phyloP scores from a whole-genome alignment of 2,888 invertebrate species.

The Polydrusus pterygomalis region DNA sequence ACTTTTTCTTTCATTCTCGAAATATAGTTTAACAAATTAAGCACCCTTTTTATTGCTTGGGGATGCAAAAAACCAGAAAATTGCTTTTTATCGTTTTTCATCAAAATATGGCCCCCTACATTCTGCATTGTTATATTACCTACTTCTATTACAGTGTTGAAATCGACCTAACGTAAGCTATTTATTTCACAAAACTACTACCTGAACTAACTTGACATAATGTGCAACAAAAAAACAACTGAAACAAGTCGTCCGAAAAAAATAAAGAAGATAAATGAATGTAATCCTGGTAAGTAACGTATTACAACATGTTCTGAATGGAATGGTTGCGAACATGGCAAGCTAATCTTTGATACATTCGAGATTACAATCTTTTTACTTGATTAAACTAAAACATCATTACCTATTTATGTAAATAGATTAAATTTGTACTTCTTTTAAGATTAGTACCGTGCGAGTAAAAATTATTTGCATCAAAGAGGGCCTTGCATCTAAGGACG shows the following conservation, averaged over 20 bases:
- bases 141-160: not conserved
- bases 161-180: not conserved
- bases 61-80: no score
- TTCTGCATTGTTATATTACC: no score
- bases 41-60: no score
- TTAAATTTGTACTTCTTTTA: no score
- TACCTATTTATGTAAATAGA: slow-evolving; percentile 1
- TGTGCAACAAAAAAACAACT: slow-evolving; percentile 5
- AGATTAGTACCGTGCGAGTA: no score
- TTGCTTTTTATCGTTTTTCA: no score
- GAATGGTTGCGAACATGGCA: not conserved
- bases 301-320: slow-evolving; percentile 6
- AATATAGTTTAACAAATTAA: no score
- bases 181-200: not conserved
- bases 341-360: not conserved
- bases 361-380: not conserved
- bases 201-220: slow-evolving; percentile 10
- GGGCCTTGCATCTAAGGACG: no score
- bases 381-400: not conserved
- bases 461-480: not conserved
- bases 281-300: not conserved
- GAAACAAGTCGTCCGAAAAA: slow-evolving; percentile 3
- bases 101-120: no score
- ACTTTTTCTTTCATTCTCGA: no score
- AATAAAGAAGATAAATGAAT: slow-evolving; percentile 16